These are phyloP conservation scores for Mustela nigripes DNA, from an alignment of 2,113 vertebrate genomes.

Conservation along the genomic window DNA sequence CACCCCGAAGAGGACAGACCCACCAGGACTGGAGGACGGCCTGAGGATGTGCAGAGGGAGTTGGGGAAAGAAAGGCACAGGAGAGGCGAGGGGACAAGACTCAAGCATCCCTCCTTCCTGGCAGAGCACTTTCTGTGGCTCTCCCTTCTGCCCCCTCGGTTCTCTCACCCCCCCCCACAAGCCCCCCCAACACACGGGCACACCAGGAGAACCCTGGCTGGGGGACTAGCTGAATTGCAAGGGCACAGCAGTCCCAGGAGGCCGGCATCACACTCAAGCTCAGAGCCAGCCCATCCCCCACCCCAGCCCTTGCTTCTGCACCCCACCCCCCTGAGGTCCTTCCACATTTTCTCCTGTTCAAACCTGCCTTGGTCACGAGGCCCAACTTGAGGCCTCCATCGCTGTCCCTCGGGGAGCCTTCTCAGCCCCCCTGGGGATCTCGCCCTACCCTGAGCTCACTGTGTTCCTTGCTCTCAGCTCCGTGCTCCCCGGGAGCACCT, in stretches of 20 bases:
- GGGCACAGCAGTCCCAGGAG: accelerated
- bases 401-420: background rate
- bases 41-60: background rate
- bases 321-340: background rate
- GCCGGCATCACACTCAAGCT: accelerated
- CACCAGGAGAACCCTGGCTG: background rate
- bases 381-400: background rate
- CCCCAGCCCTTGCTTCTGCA: too few relatives aligned
- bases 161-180: accelerated
- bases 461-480: background rate
- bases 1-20: background rate
- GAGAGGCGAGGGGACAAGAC: too few relatives aligned
- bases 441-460: background rate
- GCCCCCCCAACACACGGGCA: too few relatives aligned
- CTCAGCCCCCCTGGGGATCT: background rate
- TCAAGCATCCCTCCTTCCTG: background rate
- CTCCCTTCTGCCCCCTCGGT: background rate
- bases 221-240: background rate
- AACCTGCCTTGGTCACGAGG: background rate
- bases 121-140: background rate
- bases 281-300: accelerated
- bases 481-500: background rate
- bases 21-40: accelerated
- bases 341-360: background rate
- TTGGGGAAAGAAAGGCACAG: background rate